These are phyloP conservation scores for Crotalus viridis DNA, from an alignment of 2,113 vertebrate genomes.

Conservation along the genomic window DNA sequence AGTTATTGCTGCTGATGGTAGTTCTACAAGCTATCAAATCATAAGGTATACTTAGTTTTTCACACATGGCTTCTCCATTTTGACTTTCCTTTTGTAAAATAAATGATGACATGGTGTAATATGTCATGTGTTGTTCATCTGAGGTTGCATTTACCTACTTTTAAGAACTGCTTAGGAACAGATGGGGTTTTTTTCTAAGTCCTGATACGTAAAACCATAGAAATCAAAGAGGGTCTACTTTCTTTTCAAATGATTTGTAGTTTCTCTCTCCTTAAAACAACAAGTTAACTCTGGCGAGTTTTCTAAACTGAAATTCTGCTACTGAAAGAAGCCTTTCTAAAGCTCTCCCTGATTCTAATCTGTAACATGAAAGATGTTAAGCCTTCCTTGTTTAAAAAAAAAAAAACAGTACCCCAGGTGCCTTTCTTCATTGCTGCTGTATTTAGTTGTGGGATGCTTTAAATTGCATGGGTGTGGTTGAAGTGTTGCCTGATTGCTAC, in stretches of 20 bases:
- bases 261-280: neutral
- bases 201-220: neutral
- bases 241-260: neutral
- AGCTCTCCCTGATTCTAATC: neutral
- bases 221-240: neutral
- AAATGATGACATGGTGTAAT: neutral
- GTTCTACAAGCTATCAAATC: neutral
- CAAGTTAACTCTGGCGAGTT: neutral
- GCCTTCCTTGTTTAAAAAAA: neutral
- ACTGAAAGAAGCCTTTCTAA: neutral
- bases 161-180: neutral
- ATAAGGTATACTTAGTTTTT: neutral
- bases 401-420: neutral
- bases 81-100: neutral
- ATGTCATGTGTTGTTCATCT: neutral
- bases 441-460: neutral
- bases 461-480: neutral
- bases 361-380: neutral
- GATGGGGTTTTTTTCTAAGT: neutral
- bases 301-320: neutral
- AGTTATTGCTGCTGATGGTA: neutral
- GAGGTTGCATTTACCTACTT: neutral
- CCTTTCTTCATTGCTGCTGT: neutral
- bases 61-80: neutral
- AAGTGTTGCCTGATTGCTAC: neutral